These are phyloP conservation scores for Limnephilus marmoratus DNA, from an alignment of 2,888 invertebrate genomes.

Conservation along the genomic window DNA sequence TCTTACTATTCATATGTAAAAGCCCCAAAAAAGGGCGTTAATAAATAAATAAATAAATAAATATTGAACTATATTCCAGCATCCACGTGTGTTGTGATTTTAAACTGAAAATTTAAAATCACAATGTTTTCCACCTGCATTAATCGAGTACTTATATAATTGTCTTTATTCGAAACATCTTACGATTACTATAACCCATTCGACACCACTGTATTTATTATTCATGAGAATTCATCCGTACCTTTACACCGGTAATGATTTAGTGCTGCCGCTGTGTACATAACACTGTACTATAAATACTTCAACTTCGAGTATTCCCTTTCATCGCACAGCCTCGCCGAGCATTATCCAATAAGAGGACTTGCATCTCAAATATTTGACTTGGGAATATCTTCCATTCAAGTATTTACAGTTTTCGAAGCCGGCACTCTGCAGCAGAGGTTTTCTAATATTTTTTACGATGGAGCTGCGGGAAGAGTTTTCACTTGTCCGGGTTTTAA, in stretches of 20 bases:
- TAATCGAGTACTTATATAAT: neutral
- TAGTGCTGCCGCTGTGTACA: constrained; percentile 8
- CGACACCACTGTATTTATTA: neutral
- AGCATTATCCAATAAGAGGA: constrained; percentile 1
- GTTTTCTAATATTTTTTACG: neutral
- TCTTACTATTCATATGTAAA: too few relatives aligned
- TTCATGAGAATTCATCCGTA: neutral
- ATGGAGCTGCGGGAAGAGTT: neutral
- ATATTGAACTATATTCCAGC: too few relatives aligned
- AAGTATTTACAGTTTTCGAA: neutral
- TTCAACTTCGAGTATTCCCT: neutral
- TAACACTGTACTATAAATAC: neutral
- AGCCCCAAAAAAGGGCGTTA: too few relatives aligned
- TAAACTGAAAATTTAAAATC: neutral
- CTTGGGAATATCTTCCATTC: neutral
- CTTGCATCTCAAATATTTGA: constrained; percentile 6
- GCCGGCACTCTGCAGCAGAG: neutral
- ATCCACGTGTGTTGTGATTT: too few relatives aligned
- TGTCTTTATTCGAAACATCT: neutral
- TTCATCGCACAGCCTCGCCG: neutral
- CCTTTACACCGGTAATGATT: neutral
- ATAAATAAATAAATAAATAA: too few relatives aligned
- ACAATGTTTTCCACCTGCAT: neutral
- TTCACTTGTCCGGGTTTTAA: neutral
- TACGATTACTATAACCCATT: neutral